Evolutionary conservation across 2,888 invertebrate species (phyloP).

Genomic region (Paralinhomoeus sp.): DNA sequence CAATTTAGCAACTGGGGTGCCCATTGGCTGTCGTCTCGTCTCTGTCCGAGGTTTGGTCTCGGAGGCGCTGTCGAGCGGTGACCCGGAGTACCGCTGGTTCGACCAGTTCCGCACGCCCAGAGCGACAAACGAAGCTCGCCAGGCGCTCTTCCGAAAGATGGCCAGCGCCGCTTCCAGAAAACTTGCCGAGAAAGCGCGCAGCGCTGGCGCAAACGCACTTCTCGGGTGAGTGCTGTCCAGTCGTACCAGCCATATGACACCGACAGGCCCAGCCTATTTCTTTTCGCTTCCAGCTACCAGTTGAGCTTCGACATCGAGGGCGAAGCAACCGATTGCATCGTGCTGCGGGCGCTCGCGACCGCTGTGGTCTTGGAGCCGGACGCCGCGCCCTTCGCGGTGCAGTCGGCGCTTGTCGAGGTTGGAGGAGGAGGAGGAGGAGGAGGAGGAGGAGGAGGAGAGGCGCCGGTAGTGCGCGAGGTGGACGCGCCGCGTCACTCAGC

Average conservation of each 20-base stretch:
- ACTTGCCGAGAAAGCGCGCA: constrained; percentile 73
- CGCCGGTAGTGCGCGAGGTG: too few species aligned
- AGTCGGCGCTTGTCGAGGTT: background rate
- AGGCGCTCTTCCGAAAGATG: constrained; percentile 72
- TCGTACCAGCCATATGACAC: background rate
- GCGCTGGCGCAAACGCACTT: constrained; percentile 78
- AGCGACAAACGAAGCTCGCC: constrained; percentile 86
- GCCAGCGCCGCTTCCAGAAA: constrained; percentile 52
- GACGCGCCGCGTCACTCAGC: too few species aligned
- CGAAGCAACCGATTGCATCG: constrained; percentile 58
- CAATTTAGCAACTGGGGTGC: constrained; percentile 1
- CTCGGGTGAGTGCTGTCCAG: constrained; percentile 39
- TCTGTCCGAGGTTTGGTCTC: constrained; percentile 16
- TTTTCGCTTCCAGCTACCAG: constrained; percentile 39
- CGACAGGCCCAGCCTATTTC: background rate
- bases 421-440: too few species aligned
- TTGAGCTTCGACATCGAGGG: constrained; percentile 90
- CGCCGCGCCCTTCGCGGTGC: background rate
- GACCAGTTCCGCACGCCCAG: constrained; percentile 90
- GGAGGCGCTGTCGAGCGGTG: constrained; percentile 40
- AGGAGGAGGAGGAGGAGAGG: too few species aligned
- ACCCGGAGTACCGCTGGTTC: constrained; percentile 96
- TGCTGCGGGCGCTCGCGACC: constrained; percentile 77
- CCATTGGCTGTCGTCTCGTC: constrained; percentile 3
- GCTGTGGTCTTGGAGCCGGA: constrained; percentile 42